Evolutionary conservation across 2,888 invertebrate species (phyloP), one percentile per base, ranked within the genome.

Genomic region (Ornithoptera alexandrae): DNA sequence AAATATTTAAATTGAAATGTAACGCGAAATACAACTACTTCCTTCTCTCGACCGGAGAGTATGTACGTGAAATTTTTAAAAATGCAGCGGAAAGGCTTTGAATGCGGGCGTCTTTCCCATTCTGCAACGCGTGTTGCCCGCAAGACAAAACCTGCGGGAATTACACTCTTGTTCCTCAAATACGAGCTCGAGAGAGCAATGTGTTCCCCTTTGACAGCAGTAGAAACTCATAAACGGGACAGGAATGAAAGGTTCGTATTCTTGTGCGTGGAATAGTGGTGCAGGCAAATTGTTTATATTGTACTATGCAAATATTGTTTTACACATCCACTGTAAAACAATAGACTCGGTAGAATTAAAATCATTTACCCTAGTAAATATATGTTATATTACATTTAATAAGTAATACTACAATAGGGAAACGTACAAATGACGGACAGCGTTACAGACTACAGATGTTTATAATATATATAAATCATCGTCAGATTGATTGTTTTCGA

Each of bases 81-180:
- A 90, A 90, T 90, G 86, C 84, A 89, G 74, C 79, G 81, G 75
- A 77, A 72, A 46, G 78, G 77, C 86, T 89, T 89, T 90, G 87
- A 86, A 86, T 79, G 84, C 79, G 81, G 82, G 77, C 85, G 81
- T 87, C 88, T 88, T 89, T 46, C 85, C 86, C 88, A 89, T 90
- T 89, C 87, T 86, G 86, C 83, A 79, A 80, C 83, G 83, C 83
- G 82, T 84, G 85, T 85, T 75, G 77, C 66, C 46, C 77, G 82
- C 85, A 84, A 90, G 88, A 90, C 89, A 90, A 90, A 90, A 90
- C 90, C 86, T 80, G 84, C 81, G 87, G 87, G 87, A 89, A 89
- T 89, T 90, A 89, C 87, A 84, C 86, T 88, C 88, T 86, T 87
- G 86, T 88, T 86, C 81, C 82, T 88, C 89, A 89, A 90, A 89